Conservation (phyloP, 2,888 invertebrate species). For the Hanleya hanleyi region DNA sequence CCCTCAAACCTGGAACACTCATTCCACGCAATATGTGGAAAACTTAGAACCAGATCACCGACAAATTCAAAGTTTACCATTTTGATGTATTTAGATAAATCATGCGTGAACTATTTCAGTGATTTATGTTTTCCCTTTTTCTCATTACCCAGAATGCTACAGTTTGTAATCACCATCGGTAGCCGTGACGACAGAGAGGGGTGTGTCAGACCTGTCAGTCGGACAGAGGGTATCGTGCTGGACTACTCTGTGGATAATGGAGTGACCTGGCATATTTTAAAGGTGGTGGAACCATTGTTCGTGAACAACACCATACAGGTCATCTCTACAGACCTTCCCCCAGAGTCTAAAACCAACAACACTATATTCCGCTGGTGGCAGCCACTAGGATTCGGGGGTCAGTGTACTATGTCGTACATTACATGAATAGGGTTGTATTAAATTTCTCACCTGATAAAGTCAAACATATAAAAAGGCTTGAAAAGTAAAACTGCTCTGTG, state of each 20-base stretch:
- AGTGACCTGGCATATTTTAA: conserved; percentile 67
- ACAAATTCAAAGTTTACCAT: too few relatives aligned
- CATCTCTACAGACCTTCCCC: conserved; percentile 66
- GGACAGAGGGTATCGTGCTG: conserved; percentile 69
- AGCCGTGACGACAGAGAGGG: conserved; percentile 47
- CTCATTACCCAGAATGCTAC: conserved; percentile 60
- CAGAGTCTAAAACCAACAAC: conserved; percentile 64
- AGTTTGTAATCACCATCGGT: conserved; percentile 70
- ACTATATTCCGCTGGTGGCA: conserved; percentile 74
- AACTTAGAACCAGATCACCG: too few relatives aligned
- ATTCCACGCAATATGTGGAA: too few relatives aligned
- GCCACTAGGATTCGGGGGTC: conserved; percentile 68
- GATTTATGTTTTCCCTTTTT: neutral
- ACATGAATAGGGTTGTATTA: too few relatives aligned
- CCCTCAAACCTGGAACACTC: too few relatives aligned
- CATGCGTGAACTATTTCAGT: too few relatives aligned
- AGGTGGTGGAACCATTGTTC: conserved; percentile 61
- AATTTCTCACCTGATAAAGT: too few relatives aligned
- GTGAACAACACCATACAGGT: conserved; percentile 57
- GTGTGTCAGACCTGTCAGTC: conserved; percentile 58
- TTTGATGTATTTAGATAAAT: neutral
- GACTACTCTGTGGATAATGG: conserved; percentile 71
- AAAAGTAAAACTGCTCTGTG: too few relatives aligned
- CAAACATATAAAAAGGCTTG: too few relatives aligned
- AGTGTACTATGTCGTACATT: too few relatives aligned